These are phyloP conservation scores for Scaptomyza graminum DNA, from an alignment of 1,140 invertebrate species.

Conservation along the genomic window DNA sequence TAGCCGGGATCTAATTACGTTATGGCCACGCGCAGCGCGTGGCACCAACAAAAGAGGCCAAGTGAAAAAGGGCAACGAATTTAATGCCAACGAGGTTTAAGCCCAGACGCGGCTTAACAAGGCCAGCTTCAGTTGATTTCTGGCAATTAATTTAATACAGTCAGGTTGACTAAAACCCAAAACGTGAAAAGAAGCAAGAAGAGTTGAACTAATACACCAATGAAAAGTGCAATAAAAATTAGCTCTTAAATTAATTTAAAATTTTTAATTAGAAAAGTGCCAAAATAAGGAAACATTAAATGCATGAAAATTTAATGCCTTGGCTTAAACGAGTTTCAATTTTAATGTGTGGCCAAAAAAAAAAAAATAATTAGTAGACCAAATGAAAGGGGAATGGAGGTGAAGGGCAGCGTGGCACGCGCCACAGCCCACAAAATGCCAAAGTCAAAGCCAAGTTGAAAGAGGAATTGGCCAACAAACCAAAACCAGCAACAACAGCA, in stretches of 20 bases:
- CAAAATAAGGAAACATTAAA: conserved; percentile 3
- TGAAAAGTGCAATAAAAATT: conserved; percentile 63
- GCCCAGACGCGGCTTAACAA: conserved; percentile 10
- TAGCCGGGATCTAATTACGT: conserved; percentile 29
- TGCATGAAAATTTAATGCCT: conserved; percentile 65
- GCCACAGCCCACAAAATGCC: conserved; percentile 65
- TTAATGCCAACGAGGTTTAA: conserved; percentile 1
- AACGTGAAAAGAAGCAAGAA: conserved; percentile 21
- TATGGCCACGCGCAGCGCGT: conserved; percentile 40
- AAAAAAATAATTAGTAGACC: too few relatives aligned
- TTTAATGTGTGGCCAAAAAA: conserved; percentile 27
- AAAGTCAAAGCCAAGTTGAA: conserved; percentile 38
- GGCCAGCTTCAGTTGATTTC: conserved; percentile 39
- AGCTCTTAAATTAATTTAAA: conserved; percentile 73
- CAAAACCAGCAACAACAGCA: conserved; percentile 15
- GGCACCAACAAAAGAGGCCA: conserved; percentile 3
- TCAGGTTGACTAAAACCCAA: conserved; percentile 29
- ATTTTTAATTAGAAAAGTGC: conserved; percentile 64
- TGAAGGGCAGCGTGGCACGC: conserved; percentile 40
- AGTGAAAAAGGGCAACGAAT: conserved; percentile 1
- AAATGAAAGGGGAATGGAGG: conserved; percentile 1
- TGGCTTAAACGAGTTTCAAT: conserved; percentile 31
- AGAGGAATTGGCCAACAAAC: conserved; percentile 52
- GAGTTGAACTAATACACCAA: conserved; percentile 28
- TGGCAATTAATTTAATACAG: conserved; percentile 52